phyloP scores from a whole-genome alignment of 1,140 invertebrate genomes.

The Panagrolaimus sp. region DNA sequence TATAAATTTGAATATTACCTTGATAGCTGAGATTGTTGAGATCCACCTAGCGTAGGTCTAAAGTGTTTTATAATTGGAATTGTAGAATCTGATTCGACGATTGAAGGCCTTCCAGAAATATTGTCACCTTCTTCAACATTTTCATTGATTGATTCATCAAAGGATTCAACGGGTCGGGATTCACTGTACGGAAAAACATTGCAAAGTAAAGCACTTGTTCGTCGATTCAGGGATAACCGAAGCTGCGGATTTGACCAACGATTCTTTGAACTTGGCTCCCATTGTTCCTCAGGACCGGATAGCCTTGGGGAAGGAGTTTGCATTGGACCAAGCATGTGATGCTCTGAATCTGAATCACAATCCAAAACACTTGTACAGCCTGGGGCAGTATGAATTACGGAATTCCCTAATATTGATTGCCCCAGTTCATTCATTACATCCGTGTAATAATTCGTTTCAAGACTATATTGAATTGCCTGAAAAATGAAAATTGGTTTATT shows the following conservation, averaged over 20 bases:
- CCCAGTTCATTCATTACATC: conserved; percentile 9
- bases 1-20: not conserved
- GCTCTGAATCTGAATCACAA: not conserved
- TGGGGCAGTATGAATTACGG: conserved; percentile 7
- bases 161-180: not conserved
- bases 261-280: not conserved
- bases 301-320: not conserved
- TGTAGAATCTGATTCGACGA: not conserved
- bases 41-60: not conserved
- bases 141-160: not conserved
- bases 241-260: conserved; percentile 11
- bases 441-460: conserved; percentile 1
- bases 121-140: not conserved
- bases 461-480: conserved; percentile 2
- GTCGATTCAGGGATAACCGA: not conserved
- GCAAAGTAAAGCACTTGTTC: not conserved
- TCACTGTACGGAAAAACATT: not conserved
- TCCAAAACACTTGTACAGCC: conserved; percentile 1
- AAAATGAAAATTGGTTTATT: too few relatives aligned
- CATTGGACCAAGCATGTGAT: not conserved
- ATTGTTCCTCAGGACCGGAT: not conserved
- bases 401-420: not conserved
- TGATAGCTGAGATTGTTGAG: not conserved
- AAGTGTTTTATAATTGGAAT: not conserved
- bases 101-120: not conserved